Conservation (phyloP, 2,888 invertebrate species). For the Plemyria rubiginata region DNA sequence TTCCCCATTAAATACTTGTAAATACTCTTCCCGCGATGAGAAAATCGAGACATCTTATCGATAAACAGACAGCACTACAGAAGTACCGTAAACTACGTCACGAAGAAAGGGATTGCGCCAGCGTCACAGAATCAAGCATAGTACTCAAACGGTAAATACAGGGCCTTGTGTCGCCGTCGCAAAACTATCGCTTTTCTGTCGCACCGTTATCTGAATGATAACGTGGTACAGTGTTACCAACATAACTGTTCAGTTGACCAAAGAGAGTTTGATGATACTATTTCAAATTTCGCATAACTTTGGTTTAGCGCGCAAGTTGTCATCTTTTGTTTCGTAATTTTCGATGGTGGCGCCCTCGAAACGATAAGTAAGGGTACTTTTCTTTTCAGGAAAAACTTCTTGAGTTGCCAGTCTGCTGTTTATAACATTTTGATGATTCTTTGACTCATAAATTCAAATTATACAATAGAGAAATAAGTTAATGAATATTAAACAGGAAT, state of each 20-base stretch:
- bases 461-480: too few relatives aligned
- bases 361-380: background rate
- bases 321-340: background rate
- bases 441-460: too few relatives aligned
- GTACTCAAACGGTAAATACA: conserved; percentile 54
- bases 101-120: conserved; percentile 79
- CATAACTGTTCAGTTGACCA: background rate
- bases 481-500: too few relatives aligned
- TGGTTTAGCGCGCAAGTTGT: background rate
- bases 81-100: conserved; percentile 82
- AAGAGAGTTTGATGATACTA: background rate
- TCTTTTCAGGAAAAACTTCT: background rate
- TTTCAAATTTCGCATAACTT: background rate
- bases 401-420: background rate
- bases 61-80: conserved; percentile 57
- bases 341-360: too few relatives aligned
- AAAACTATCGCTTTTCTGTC: conserved; percentile 77
- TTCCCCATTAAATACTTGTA: too few relatives aligned
- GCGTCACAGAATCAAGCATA: conserved; percentile 56
- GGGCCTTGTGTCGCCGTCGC: conserved; percentile 45
- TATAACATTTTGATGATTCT: too few relatives aligned
- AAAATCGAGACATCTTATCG: conserved; percentile 13
- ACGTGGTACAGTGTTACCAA: conserved; percentile 1
- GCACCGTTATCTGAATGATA: conserved; percentile 27
- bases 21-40: too few relatives aligned